These are phyloP conservation scores for Diaperis boleti DNA, from an alignment of 2,888 invertebrate genomes.

Conservation along the genomic window DNA sequence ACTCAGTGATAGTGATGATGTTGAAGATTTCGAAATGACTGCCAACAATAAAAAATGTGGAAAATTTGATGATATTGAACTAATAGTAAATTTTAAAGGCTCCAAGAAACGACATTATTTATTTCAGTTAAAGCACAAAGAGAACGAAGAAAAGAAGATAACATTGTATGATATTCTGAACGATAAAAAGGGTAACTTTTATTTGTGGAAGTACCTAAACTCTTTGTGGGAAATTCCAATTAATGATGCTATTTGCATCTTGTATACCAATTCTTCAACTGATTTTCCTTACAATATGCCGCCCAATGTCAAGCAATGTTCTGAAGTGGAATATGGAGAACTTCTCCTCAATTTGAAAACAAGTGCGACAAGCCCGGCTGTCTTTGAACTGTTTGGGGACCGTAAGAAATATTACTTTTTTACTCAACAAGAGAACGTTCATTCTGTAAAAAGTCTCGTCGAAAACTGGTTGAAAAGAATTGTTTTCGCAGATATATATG, in stretches of 20 bases:
- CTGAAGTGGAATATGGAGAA: neutral
- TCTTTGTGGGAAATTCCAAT: neutral
- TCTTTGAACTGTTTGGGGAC: neutral
- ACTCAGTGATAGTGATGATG: neutral
- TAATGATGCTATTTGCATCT: neutral
- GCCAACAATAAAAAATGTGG: neutral
- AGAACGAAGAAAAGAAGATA: too few species aligned
- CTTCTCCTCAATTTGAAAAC: neutral
- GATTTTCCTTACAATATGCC: neutral
- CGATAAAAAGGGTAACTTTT: too few species aligned
- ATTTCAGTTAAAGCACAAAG: neutral
- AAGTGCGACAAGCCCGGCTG: neutral
- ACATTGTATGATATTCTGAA: too few species aligned
- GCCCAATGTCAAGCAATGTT: neutral
- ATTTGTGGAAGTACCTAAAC: neutral
- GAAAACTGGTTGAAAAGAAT: neutral
- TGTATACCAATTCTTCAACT: neutral
- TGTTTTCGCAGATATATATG: neutral
- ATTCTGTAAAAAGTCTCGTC: neutral
- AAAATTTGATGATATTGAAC: slow-evolving; percentile 1
- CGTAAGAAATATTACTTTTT: neutral
- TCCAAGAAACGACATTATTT: neutral
- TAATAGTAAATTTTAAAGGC: neutral
- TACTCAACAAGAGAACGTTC: neutral
- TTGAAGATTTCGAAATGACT: neutral